Evolutionary conservation across 2,888 invertebrate species (phyloP), one percentile per base, ranked within the genome.

Genomic region (Serrognathus titanus): DNA sequence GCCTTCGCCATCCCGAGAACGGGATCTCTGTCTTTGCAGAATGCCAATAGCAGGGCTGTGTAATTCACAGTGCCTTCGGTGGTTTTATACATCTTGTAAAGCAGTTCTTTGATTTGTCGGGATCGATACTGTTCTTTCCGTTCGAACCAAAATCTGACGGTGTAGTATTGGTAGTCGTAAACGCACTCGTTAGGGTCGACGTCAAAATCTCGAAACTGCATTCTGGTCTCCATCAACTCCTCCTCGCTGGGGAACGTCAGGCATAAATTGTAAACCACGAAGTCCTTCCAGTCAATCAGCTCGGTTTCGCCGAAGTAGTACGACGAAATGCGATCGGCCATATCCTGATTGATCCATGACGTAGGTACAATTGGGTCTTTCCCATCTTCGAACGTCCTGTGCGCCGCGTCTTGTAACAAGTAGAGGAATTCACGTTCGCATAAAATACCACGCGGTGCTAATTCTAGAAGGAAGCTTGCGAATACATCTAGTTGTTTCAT

Each of bases 251-350:
- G 87, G 69, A 78, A 82, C 43, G 77, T 74, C 8, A 86, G 68
- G 63, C 82, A 79, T 36, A 86, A 69, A 67, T 83, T 83, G 66
- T 81, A 82, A 61, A 87, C 77, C 9, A 87, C 74, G 66, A 88
- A 87, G 70, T 87, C 86, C 66, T 82, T 81, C 87, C 87, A 88
- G 65, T 86, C 83, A 8, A 86, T 67, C 59, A 81, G 82, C 8
- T 80, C 80, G 0, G 79, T 78, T 45, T 81, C 78, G 0, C 84
- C 85, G 68, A 83, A 87, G 11, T 86, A 58, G 37, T 71, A 63
- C 50, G 70, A 48, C 3, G 58, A 58, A 7, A 31, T 31, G 24
- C 4, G 24, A 13, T 3, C 16, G 56, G 48, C 9, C 37, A 49
- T 37, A n/a, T 62, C 45, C 13, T 39, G 35, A 36, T 63, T 58